These are phyloP conservation scores for Muscidifurax raptorellus DNA, from an alignment of 1,140 invertebrate genomes.

Conservation along the genomic window DNA sequence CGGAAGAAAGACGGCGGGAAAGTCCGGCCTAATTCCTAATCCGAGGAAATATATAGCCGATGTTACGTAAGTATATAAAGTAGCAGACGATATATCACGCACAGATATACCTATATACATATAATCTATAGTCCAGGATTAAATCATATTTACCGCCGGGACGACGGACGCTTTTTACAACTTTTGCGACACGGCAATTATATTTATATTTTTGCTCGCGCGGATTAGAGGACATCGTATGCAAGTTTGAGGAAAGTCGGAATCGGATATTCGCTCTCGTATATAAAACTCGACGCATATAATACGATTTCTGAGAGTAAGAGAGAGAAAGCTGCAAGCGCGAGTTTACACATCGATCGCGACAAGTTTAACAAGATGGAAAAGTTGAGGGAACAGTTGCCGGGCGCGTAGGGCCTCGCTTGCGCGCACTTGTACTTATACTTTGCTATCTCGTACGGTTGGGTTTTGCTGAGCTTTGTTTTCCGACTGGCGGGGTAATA, in stretches of 20 bases:
- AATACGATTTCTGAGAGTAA: not conserved
- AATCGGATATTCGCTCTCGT: no score
- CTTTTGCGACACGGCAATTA: not conserved
- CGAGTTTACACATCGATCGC: conserved; percentile 32
- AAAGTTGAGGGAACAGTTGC: conserved; percentile 46
- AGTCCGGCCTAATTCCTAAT: conserved; percentile 15
- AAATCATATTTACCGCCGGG: conserved; percentile 8
- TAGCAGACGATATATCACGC: not conserved
- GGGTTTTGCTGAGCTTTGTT: not conserved
- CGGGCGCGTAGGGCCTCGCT: not conserved
- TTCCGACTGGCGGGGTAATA: no score
- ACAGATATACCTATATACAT: no score
- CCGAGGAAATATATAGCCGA: not conserved
- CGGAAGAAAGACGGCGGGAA: not conserved
- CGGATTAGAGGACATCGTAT: no score
- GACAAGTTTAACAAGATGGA: conserved; percentile 54
- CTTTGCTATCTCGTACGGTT: no score
- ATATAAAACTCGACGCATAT: conserved; percentile 13
- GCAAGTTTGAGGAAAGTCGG: no score
- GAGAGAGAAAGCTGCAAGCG: no score
- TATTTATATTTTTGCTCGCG: no score
- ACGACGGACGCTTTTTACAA: no score
- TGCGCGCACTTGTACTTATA: not conserved
- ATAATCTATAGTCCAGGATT: not conserved
- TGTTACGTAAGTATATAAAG: not conserved